Conservation (phyloP, 2,797 vertebrate species). For the Coluber constrictor region DNA sequence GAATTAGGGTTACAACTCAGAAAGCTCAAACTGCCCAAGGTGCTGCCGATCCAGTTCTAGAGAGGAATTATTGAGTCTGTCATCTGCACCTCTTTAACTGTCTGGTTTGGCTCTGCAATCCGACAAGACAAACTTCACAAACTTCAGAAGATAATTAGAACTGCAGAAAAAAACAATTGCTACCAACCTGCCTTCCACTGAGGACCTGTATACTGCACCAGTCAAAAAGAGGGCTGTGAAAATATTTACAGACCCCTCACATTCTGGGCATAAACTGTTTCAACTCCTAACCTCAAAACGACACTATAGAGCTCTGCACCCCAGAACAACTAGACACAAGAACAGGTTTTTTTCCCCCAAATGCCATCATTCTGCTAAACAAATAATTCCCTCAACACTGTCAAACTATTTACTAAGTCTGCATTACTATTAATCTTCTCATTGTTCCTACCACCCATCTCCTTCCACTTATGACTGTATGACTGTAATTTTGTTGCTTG, state of each 20-base stretch:
- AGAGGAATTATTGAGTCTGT: neutral
- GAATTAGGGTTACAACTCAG: neutral
- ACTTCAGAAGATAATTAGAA: neutral
- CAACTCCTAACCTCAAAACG: neutral
- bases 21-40: neutral
- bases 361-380: too few relatives aligned
- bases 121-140: neutral
- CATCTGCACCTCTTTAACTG: neutral
- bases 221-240: neutral
- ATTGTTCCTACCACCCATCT: too few relatives aligned
- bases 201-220: neutral
- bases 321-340: too few relatives aligned
- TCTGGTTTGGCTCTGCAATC: neutral
- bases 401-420: too few relatives aligned
- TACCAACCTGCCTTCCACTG: neutral
- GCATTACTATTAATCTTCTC: too few relatives aligned
- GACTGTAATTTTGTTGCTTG: too few relatives aligned
- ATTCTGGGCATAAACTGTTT: neutral
- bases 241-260: neutral
- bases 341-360: too few relatives aligned
- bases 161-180: neutral
- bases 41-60: neutral
- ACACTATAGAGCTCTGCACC: too few relatives aligned
- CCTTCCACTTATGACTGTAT: too few relatives aligned
- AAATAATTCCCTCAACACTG: too few relatives aligned